Evolutionary conservation across 2,113 vertebrate species (phyloP), one percentile per base, ranked within the genome.

Genomic region (Corythoichthys haematopterus): DNA sequence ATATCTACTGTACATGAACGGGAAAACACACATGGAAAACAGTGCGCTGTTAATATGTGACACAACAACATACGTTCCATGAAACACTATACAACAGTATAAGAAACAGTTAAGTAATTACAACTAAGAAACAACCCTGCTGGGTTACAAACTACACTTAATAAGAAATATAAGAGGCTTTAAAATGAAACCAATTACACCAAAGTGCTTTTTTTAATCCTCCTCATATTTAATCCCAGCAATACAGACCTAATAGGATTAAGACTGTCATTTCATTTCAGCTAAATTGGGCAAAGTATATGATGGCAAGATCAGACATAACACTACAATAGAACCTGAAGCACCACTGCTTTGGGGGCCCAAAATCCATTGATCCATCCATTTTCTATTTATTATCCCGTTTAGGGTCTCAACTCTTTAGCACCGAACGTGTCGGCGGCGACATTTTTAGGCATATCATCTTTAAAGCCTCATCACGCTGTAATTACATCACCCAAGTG

Each of bases 181-280:
- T 75, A 57, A 60, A 50, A 75, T 71, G 43, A 68, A 69, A 70
- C 10, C 43, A 76, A 70, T 74, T 58, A 78, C 50, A 61, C 33
- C 20, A 72, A 72, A 74, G 56, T 52, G 48, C 40, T 38, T 70
- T 50, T 3, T 64, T 58, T 69, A 80, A 78, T 74, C 65, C 55
- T 67, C 38, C 0, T 20, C 58, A 59, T 76, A 76, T 72, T 52
- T 65, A 79, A 77, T 76, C 60, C 74, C 48, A 69, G 53, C 40
- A 35, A 47, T 37, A n/a, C 33, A 65, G 28, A 59, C 50, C 20
- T 73, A 37, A 69, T 58, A 71, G 69, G 74, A 76, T 77, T 77
- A 55, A 73, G 55, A 46, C 13, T 58, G 16, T 43, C 13, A 40
- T 56, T 71, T 67, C n/a, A n/a, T 65, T 50, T 61, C 38, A 14